Evolutionary conservation across 64 coral and sea anemone genomes (phyloP), one percentile per base, ranked within the genome.

Genomic region (Acropora tenuis): DNA sequence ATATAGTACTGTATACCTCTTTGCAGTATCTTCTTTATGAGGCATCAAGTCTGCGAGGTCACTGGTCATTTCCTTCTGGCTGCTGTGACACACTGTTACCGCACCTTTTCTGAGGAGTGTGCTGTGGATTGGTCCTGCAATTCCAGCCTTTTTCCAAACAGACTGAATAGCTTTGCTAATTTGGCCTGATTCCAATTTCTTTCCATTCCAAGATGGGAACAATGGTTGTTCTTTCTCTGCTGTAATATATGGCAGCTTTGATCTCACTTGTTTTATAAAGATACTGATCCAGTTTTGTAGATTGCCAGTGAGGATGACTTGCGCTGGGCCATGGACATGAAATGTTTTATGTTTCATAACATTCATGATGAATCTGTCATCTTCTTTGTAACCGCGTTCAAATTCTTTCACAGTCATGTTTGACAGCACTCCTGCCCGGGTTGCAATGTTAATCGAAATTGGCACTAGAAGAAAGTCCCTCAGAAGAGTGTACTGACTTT

Each of bases 131-230:
- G 41, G 55, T 46, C 65, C 71, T 58, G 48, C 41, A 44, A 93
- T 75, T 8, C 80, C 47, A 11, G 95, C 91, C 16, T 97, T 97
- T 19, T 88, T 88, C 76, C 88, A 97, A 1, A 91, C 79, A 1
- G 88, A 91, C 42, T 97, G 86, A 18, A 97, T 74, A 0, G 78
- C 88, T 87, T 90, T 93, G 8, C 80, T 93, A 0, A 96, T 88
- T 53, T 93, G 91, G 50, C 91, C 86, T 2, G 90, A 93, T 41
- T 84, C 47, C 17, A 96, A 3, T 75, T 90, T 87, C 48, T 87
- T 90, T 58, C 87, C 91, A 93, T 93, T 77, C 88, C 77, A 96
- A 8, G 90, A 90, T 19, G 86, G 80, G 18, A 96, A 96, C 18
- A 96, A 69, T 61, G 79, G 55, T 42, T 63, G 52, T 40, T 50